These are phyloP conservation scores for Sebastolobus alascanus DNA, from an alignment of 2,797 vertebrate genomes.

Conservation along the genomic window DNA sequence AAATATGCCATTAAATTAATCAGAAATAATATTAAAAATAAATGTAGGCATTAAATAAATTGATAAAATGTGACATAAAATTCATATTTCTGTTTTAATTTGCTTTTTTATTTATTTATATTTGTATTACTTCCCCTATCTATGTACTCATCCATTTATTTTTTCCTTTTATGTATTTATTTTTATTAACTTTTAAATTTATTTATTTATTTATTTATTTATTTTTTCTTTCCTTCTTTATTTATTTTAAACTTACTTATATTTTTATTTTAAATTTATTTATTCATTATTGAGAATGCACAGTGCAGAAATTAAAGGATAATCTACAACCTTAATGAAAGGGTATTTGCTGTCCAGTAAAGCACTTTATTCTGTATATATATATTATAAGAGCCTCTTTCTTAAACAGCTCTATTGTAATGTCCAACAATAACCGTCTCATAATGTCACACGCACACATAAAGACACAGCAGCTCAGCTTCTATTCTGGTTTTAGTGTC, in stretches of 20 bases:
- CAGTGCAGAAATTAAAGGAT: not conserved
- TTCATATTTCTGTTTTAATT: too few relatives aligned
- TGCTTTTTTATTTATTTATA: too few relatives aligned
- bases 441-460: not conserved
- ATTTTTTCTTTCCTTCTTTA: too few relatives aligned
- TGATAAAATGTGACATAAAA: too few relatives aligned
- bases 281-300: not conserved
- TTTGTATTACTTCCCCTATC: too few relatives aligned
- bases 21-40: not conserved
- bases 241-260: rapidly evolving
- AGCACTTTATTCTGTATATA: too few relatives aligned
- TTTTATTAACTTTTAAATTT: too few relatives aligned
- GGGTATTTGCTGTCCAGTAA: too few relatives aligned
- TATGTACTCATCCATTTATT: rapidly evolving
- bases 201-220: too few relatives aligned
- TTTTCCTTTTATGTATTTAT: too few relatives aligned
- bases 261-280: too few relatives aligned
- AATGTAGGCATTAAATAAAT: too few relatives aligned
- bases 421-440: not conserved
- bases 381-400: rapidly evolving
- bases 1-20: not conserved
- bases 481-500: constrained; percentile 30
- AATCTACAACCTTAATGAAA: not conserved
- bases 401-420: not conserved
- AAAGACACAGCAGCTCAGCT: not conserved